Conservation (phyloP, 2,797 vertebrate species). For the Borostomias antarcticus region DNA sequence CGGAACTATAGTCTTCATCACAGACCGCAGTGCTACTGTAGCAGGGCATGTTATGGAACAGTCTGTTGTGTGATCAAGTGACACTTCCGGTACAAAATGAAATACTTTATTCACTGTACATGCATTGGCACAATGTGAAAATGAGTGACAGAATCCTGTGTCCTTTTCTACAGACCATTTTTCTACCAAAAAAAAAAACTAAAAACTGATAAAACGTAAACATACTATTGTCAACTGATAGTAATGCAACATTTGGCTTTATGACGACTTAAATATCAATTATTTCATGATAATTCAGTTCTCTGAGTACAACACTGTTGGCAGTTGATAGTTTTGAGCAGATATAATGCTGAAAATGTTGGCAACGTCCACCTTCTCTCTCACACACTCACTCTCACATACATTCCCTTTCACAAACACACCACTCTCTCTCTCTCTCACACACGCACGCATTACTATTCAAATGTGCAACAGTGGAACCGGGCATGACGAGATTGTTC, state of each 20-base stretch:
- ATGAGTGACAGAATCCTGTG: constrained; percentile 10
- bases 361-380: no score
- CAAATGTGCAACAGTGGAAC: no score
- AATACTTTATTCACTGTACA: constrained; percentile 57
- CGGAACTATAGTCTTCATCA: background rate
- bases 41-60: no score
- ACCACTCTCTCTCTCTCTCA: background rate
- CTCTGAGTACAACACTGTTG: constrained; percentile 47
- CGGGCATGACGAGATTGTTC: no score
- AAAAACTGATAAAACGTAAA: background rate
- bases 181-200: constrained; percentile 8
- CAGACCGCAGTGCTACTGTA: no score
- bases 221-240: background rate
- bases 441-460: no score
- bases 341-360: constrained; percentile 30
- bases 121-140: constrained; percentile 58
- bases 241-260: background rate
- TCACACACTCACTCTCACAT: background rate
- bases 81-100: constrained; percentile 35
- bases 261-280: background rate
- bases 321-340: constrained; percentile 42
- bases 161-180: constrained; percentile 19
- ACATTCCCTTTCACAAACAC: no score
- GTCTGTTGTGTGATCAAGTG: background rate
- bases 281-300: constrained; percentile 20